A percentile compares a stretch with the other conserved stretches of the same genome.
Evolutionary conservation across 2,888 invertebrate species (phyloP).

Genomic region (Sphaerophoria rueppellii): DNA sequence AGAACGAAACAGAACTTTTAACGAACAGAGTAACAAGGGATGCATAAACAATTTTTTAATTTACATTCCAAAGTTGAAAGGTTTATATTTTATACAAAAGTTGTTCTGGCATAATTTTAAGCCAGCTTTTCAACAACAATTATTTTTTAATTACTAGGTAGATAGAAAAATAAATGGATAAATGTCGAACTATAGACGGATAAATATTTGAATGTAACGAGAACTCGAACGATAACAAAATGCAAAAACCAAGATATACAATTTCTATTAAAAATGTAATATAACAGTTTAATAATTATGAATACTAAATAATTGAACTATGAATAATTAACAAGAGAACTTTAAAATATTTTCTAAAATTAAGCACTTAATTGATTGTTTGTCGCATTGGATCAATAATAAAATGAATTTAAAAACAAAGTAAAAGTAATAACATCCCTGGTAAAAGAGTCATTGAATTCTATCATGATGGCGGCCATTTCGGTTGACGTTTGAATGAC

Average conservation of each 20-base stretch:
- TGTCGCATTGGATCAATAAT: no score
- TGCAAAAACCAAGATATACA: slow-evolving; percentile 67
- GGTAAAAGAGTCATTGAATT: no score
- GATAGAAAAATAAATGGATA: neutral
- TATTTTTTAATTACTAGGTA: neutral
- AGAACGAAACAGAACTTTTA: slow-evolving; percentile 1
- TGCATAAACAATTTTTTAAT: slow-evolving; percentile 57
- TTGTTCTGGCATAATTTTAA: slow-evolving; percentile 25
- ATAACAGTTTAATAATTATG: slow-evolving; percentile 12
- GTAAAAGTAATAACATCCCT: no score
- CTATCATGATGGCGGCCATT: no score
- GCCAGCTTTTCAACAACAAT: slow-evolving; percentile 44
- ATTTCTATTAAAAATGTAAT: slow-evolving; percentile 20
- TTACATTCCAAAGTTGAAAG: slow-evolving; percentile 57
- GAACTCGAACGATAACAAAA: slow-evolving; percentile 69
- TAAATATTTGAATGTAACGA: slow-evolving; percentile 41
- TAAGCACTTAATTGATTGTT: no score
- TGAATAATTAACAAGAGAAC: slow-evolving; percentile 5
- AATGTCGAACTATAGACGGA: neutral
- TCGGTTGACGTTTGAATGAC: no score
- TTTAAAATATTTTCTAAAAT: no score
- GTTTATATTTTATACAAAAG: neutral
- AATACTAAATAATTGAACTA: neutral
- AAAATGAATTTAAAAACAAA: no score
- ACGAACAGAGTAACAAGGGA: slow-evolving; percentile 53